Conservation (phyloP, 2,888 invertebrate species). For the Rhodophaea formosa region DNA sequence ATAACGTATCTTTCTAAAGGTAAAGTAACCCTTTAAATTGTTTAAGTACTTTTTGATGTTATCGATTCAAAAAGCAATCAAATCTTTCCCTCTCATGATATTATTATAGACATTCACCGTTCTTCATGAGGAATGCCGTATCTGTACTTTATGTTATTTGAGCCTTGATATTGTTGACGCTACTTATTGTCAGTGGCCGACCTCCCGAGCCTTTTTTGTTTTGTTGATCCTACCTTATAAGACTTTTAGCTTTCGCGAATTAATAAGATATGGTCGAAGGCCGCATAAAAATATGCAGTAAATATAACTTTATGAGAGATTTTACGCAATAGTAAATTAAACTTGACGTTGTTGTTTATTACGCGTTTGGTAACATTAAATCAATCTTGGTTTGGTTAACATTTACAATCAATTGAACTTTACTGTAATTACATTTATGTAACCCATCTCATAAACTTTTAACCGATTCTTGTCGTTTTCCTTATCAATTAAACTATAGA, state of each 20-base stretch:
- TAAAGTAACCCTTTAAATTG: no score
- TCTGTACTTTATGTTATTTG: no score
- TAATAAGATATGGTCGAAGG: slow-evolving; percentile 14
- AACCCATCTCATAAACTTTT: no score
- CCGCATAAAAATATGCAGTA: slow-evolving; percentile 5
- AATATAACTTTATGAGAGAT: slow-evolving; percentile 9
- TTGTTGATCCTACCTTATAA: slow-evolving; percentile 31
- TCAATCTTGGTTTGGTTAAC: neutral
- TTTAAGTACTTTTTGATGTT: no score
- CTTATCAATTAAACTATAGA: no score
- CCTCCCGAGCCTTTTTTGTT: slow-evolving; percentile 39
- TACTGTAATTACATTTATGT: no score
- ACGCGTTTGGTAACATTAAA: neutral
- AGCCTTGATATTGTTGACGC: slow-evolving; percentile 24
- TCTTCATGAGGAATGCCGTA: no score
- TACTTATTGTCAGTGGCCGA: slow-evolving; percentile 35
- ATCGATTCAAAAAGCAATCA: no score
- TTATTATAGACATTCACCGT: no score
- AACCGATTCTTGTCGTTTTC: no score
- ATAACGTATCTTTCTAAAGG: no score
- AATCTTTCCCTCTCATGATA: no score
- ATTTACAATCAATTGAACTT: neutral
- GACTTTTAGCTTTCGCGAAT: slow-evolving; percentile 25
- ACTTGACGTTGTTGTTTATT: neutral
- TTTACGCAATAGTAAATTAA: slow-evolving; percentile 5